phyloP scores from a whole-genome alignment of 2,888 invertebrate species.

The Meganola albula region DNA sequence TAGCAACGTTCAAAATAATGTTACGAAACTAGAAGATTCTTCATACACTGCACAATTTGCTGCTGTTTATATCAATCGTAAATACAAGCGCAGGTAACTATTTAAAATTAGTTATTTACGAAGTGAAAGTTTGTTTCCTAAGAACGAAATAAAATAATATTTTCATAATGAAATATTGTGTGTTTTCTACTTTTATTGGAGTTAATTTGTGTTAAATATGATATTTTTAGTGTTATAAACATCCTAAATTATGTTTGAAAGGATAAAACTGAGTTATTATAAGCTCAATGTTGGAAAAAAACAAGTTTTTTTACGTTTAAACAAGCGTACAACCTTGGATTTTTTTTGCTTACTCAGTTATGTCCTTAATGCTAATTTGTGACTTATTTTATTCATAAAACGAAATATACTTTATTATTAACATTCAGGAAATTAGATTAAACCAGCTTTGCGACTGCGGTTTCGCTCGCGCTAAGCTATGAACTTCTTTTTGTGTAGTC shows the following conservation, averaged over 20 bases:
- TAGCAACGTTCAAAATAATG: constrained; percentile 46
- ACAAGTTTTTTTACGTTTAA: constrained; percentile 18
- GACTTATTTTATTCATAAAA: not conserved
- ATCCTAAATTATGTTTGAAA: not conserved
- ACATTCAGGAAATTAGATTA: too few species aligned
- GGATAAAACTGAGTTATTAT: too few species aligned
- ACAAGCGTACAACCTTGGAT: not conserved
- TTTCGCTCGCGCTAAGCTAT: too few species aligned
- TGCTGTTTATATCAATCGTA: constrained; percentile 33
- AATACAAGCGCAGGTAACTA: constrained; percentile 47
- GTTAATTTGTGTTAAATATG: too few species aligned
- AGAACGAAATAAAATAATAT: too few species aligned
- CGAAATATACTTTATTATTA: too few species aligned
- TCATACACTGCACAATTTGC: constrained; percentile 42
- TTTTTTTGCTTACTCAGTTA: not conserved
- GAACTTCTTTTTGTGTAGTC: too few species aligned
- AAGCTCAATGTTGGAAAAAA: too few species aligned
- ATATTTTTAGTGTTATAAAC: too few species aligned
- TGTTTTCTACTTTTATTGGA: too few species aligned
- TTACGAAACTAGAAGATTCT: constrained; percentile 32
- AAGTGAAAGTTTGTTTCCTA: constrained; percentile 58
- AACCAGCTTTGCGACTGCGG: too few species aligned
- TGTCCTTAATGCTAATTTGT: not conserved
- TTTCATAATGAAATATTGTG: not conserved
- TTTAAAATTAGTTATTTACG: constrained; percentile 22